A percentile compares a stretch with the other conserved stretches of the same genome.
These are phyloP conservation scores for Rhysida immarginata DNA, from an alignment of 1,140 invertebrate genomes.

Conservation along the genomic window DNA sequence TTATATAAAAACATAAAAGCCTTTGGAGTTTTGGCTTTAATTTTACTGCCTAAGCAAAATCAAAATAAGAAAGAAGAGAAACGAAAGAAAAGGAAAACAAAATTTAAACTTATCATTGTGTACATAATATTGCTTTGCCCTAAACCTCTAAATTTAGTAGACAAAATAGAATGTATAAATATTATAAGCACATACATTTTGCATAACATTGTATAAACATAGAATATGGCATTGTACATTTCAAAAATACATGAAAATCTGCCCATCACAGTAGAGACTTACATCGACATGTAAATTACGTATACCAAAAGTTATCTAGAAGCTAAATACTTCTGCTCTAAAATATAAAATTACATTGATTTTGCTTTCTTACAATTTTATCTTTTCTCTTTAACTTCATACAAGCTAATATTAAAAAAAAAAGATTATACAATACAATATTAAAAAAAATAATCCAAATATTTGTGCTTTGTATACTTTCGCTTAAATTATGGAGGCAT, in stretches of 20 bases:
- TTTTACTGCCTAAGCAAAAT: no score
- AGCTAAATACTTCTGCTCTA: no score
- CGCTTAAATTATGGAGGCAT: not conserved
- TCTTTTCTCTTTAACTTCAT: not conserved
- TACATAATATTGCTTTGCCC: not conserved
- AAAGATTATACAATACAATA: not conserved
- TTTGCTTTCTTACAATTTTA: not conserved
- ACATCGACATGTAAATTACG: not conserved
- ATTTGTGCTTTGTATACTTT: not conserved
- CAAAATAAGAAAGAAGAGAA: no score
- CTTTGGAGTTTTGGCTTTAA: no score
- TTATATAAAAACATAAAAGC: no score
- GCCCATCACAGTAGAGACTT: not conserved
- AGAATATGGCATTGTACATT: not conserved
- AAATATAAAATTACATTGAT: no score
- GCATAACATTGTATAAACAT: constrained; percentile 5
- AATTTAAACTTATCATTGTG: no score
- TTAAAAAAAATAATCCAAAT: not conserved
- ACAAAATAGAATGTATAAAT: not conserved
- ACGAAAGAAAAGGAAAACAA: no score
- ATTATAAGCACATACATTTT: not conserved
- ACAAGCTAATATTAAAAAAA: not conserved
- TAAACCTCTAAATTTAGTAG: not conserved
- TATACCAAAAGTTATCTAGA: not conserved
- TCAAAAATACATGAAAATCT: constrained; percentile 2